A percentile compares a stretch with the other conserved stretches of the same genome.
phyloP scores from a whole-genome alignment of 2,113 vertebrate genomes.

The Numenius arquata region DNA sequence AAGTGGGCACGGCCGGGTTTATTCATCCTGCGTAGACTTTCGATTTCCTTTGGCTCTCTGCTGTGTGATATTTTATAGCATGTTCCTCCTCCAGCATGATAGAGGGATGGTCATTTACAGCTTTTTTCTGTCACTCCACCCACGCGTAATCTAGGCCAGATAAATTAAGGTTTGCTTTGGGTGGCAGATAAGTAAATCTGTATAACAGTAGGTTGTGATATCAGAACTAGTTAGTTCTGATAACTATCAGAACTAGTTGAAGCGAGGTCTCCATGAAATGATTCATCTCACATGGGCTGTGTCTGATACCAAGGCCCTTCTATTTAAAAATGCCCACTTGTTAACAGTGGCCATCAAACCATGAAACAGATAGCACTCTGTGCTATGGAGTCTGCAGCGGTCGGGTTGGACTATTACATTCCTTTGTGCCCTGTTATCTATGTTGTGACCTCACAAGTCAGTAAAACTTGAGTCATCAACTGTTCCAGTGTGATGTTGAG shows the following conservation, averaged over 20 bases:
- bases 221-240: background rate
- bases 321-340: background rate
- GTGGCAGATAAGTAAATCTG: background rate
- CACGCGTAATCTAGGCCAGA: background rate
- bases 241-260: background rate
- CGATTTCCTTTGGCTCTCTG: background rate
- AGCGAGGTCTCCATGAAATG: background rate
- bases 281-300: background rate
- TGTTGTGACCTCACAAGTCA: background rate
- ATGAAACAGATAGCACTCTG: fast-evolving
- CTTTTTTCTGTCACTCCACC: background rate
- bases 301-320: background rate
- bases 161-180: background rate
- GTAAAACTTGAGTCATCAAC: background rate
- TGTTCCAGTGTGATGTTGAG: background rate
- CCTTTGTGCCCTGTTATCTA: background rate
- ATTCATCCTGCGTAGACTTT: background rate
- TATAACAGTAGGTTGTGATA: background rate
- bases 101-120: background rate
- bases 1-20: background rate
- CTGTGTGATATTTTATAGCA: fast-evolving
- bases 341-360: too few species aligned
- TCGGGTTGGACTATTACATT: background rate
- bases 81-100: background rate
- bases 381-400: background rate